Conservation (phyloP, 1,140 invertebrate species). For the Mizuhopecten yessoensis region DNA sequence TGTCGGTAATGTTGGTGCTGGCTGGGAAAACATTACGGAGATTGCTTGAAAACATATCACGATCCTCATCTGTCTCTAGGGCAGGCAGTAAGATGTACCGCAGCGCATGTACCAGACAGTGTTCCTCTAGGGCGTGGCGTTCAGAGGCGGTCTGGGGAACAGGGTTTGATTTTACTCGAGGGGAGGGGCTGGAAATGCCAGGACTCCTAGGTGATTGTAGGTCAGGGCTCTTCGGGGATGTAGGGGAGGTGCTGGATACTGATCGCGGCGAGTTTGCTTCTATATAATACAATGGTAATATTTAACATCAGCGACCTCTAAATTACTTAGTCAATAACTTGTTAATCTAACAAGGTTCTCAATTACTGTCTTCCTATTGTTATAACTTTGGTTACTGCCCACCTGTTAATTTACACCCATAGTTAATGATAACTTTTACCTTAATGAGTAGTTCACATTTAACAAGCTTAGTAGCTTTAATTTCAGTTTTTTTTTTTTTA, state of each 20-base stretch:
- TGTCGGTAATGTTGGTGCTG: constrained; percentile 60
- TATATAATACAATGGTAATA: neutral
- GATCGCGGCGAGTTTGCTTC: neutral
- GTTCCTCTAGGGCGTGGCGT: constrained; percentile 72
- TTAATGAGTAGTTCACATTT: too few species aligned
- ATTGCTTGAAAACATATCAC: constrained; percentile 64
- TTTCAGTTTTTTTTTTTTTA: too few species aligned
- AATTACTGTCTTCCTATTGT: too few species aligned
- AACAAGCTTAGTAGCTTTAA: too few species aligned
- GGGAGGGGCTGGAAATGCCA: neutral
- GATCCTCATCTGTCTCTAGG: constrained; percentile 71
- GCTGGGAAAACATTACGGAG: constrained; percentile 79
- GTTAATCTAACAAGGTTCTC: neutral
- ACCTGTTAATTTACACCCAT: too few species aligned
- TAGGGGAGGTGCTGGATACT: neutral
- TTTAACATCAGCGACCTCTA: neutral
- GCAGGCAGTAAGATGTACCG: constrained; percentile 67
- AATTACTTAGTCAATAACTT: neutral
- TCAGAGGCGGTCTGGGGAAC: constrained; percentile 58
- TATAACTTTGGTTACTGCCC: too few species aligned
- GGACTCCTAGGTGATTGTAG: neutral
- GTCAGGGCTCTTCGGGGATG: too few species aligned
- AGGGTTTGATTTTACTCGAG: constrained; percentile 43
- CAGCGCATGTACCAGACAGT: constrained; percentile 75
- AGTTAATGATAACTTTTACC: too few species aligned